These are phyloP conservation scores for Ochotona curzoniae DNA, from an alignment of 2,113 vertebrate species.

Conservation along the genomic window DNA sequence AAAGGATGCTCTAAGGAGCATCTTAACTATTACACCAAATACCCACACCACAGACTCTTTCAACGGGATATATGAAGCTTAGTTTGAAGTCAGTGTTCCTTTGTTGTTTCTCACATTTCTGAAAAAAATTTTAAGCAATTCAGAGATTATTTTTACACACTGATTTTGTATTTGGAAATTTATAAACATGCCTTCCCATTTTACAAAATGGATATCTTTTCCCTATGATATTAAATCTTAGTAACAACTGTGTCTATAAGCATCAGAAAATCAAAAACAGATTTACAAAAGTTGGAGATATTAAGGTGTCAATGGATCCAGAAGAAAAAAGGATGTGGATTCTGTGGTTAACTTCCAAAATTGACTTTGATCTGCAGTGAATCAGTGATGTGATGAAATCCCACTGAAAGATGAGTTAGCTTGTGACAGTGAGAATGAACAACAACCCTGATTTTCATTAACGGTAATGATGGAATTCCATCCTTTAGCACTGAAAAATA, in stretches of 20 bases:
- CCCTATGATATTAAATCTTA: background rate
- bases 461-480: background rate
- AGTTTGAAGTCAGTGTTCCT: background rate
- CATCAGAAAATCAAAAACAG: background rate
- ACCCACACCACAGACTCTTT: background rate
- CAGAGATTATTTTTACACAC: background rate
- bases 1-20: no score
- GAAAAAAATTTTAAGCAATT: background rate
- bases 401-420: slow-evolving; percentile 23
- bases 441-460: slow-evolving; percentile 45
- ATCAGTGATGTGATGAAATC: slow-evolving; percentile 52
- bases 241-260: background rate
- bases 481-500: background rate
- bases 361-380: slow-evolving; percentile 59
- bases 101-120: background rate
- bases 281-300: background rate
- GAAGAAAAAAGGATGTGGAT: background rate
- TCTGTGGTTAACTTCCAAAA: background rate
- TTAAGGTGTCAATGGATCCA: background rate
- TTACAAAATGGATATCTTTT: background rate
- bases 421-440: background rate
- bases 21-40: no score
- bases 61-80: background rate
- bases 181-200: background rate
- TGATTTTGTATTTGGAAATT: background rate